phyloP scores from a whole-genome alignment of 2,797 vertebrate genomes.

The Salarias fasciatus region DNA sequence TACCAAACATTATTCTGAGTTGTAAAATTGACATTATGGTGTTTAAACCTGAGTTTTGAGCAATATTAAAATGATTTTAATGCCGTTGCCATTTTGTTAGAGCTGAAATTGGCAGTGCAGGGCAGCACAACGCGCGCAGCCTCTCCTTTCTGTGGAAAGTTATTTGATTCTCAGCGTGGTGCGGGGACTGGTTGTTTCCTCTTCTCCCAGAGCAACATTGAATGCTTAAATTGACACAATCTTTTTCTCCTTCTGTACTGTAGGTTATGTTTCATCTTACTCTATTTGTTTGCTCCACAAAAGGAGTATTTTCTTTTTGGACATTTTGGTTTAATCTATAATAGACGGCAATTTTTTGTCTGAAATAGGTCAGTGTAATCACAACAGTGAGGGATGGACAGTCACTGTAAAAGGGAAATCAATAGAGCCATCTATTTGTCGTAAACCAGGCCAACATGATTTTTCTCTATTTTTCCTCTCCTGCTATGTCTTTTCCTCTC shows the following conservation, averaged over 20 bases:
- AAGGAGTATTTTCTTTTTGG: slow-evolving; percentile 82
- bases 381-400: slow-evolving; percentile 84
- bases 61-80: slow-evolving; percentile 53
- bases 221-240: slow-evolving; percentile 81
- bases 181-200: slow-evolving; percentile 68
- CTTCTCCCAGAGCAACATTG: slow-evolving; percentile 62
- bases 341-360: slow-evolving; percentile 70
- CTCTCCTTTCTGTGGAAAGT: slow-evolving; percentile 63
- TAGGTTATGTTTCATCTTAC: slow-evolving; percentile 82
- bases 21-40: slow-evolving; percentile 41
- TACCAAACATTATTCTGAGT: slow-evolving; percentile 18
- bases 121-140: slow-evolving; percentile 53
- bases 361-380: slow-evolving; percentile 88
- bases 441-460: slow-evolving; percentile 86
- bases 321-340: slow-evolving; percentile 84
- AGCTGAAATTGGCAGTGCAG: slow-evolving; percentile 50
- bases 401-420: slow-evolving; percentile 84
- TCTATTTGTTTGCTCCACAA: slow-evolving; percentile 82
- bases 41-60: slow-evolving; percentile 36
- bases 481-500: slow-evolving; percentile 71
- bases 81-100: slow-evolving; percentile 45
- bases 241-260: slow-evolving; percentile 65
- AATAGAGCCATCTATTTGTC: slow-evolving; percentile 89
- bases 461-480: slow-evolving; percentile 80
- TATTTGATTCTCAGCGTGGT: slow-evolving; percentile 81